Conservation (phyloP, 2,888 invertebrate genomes). For the Lasioglossum calceatum region DNA sequence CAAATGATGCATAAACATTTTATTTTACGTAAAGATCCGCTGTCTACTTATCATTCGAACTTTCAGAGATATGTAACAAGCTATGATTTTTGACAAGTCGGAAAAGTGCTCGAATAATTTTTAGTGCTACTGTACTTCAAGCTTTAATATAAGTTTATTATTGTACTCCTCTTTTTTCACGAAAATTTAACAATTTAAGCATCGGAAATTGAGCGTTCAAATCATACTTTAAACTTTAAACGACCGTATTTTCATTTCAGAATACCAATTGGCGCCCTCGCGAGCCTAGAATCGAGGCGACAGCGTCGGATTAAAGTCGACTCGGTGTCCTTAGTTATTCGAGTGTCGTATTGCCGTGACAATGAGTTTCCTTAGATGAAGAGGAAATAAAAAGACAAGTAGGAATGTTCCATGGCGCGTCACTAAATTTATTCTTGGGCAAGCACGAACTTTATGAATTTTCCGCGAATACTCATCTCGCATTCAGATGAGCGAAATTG, state of each 20-base stretch:
- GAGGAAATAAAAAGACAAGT: slow-evolving; percentile 10
- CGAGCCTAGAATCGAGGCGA: neutral
- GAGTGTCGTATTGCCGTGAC: neutral
- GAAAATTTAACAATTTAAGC: too few species aligned
- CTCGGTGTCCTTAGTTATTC: neutral
- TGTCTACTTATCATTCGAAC: too few species aligned
- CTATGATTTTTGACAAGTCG: too few species aligned
- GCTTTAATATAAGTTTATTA: too few species aligned
- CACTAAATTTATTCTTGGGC: slow-evolving; percentile 45
- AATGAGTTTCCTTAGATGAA: neutral
- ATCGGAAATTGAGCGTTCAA: neutral
- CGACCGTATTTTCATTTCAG: neutral
- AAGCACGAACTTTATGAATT: slow-evolving; percentile 38
- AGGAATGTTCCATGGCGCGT: slow-evolving; percentile 12
- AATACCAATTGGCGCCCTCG: neutral
- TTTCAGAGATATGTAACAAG: too few species aligned
- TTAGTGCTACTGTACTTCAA: too few species aligned
- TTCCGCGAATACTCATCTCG: slow-evolving; percentile 38
- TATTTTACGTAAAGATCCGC: too few species aligned
- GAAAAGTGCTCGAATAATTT: too few species aligned
- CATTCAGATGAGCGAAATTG: slow-evolving; percentile 27
- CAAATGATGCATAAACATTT: too few species aligned
- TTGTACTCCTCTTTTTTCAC: too few species aligned
- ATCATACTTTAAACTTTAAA: neutral
- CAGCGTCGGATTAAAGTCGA: neutral